Conservation (phyloP, 2,888 invertebrate genomes). For the Acrobasis suavella region DNA sequence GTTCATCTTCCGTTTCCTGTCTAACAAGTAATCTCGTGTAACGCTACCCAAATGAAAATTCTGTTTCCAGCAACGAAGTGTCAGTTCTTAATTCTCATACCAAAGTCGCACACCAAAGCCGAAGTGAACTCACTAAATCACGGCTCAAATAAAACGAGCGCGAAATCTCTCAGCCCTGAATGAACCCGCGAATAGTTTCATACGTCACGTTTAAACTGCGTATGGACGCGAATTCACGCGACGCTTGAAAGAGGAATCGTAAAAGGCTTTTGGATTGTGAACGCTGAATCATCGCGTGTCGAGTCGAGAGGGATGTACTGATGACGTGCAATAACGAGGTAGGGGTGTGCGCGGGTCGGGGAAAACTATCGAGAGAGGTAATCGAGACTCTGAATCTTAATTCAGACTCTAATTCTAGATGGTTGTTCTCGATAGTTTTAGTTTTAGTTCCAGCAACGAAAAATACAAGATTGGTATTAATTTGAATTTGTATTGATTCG, state of each 20-base stretch:
- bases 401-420: too few relatives aligned
- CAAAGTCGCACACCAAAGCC: slow-evolving; percentile 3
- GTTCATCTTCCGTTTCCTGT: too few relatives aligned
- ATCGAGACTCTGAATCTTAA: too few relatives aligned
- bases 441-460: too few relatives aligned
- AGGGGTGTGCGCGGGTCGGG: slow-evolving; percentile 41
- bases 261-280: slow-evolving; percentile 77
- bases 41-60: too few relatives aligned
- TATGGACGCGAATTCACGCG: slow-evolving; percentile 63
- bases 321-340: slow-evolving; percentile 75
- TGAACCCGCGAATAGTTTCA: slow-evolving; percentile 39
- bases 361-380: neutral
- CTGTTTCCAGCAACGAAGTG: too few relatives aligned
- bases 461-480: too few relatives aligned
- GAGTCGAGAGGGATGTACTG: slow-evolving; percentile 61
- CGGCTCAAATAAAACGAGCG: slow-evolving; percentile 9
- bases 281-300: slow-evolving; percentile 76
- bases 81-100: too few relatives aligned
- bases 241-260: slow-evolving; percentile 65
- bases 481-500: too few relatives aligned
- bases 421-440: too few relatives aligned
- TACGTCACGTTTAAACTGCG: slow-evolving; percentile 58
- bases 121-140: slow-evolving; percentile 18
- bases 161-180: slow-evolving; percentile 28
- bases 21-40: too few relatives aligned